Base-by-base conservation (phyloP, 1,140 invertebrate genomes). In the Ooceraea biroi region DNA sequence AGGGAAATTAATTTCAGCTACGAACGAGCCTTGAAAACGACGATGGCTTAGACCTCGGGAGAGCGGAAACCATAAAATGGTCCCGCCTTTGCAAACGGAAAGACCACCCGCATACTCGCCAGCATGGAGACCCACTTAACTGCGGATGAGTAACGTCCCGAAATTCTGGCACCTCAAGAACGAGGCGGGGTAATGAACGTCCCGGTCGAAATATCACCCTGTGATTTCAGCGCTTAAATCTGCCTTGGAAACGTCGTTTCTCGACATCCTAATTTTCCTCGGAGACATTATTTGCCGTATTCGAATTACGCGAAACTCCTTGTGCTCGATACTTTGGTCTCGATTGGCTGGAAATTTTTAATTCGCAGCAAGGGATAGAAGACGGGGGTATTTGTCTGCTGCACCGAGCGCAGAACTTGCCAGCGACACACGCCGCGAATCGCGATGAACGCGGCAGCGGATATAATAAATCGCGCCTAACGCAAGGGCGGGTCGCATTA, bases 41-140 rank as follows among this genome's bases (percentile, higher is more conserved):
- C 50, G 76, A 30, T 80, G 76, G 65, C 65, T 80, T 58, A 71
- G 76, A 30, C 41, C 50, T 80, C 41, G 65, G 36, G n/a, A 57
- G 76, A 71, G 36, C 76, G 76, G 76, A 80, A 80, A 80, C 76
- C 76, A 80, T 80, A 80, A 80, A 80, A 80, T 80, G 36, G 50
- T 80, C 65, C 76, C n/a, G 76, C 76, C 76, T 69, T 80, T 80
- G 65, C 76, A 80, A 80, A 80, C 76, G 76, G 65, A 80, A 80
- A 71, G 76, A 80, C 76, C 76, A 80, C 76, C 76, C 76, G 76
- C 65, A 71, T 50, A 41, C 19, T 76, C 73, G 58, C 58, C 25
- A 14, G 65, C 65, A 36, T 36, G 76, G 76, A 65, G 73, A 80
- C 36, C 76, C 66, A 80, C 76, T 80, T 80, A 80, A 80, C 76